Evolutionary conservation across 1,140 invertebrate species (phyloP).

Genomic region (Pogonus chalceus): DNA sequence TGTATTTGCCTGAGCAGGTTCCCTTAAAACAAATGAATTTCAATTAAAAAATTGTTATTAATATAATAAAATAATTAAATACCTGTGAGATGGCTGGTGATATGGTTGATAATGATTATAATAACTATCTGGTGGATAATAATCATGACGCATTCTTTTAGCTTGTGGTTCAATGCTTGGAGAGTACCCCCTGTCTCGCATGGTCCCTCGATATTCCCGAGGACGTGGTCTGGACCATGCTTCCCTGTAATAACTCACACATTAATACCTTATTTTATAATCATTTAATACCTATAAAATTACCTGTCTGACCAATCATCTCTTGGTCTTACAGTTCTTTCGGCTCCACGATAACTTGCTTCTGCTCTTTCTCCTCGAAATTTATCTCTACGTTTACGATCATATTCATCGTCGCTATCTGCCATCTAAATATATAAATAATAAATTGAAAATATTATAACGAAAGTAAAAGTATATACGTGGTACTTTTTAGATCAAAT

Average conservation of each 20-base stretch:
- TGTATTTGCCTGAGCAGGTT: constrained; percentile 20
- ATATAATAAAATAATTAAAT: constrained; percentile 8
- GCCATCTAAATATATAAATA: constrained; percentile 64
- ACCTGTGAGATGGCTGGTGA: constrained; percentile 35
- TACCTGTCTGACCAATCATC: constrained; percentile 70
- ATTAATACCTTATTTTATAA: background rate
- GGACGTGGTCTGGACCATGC: constrained; percentile 46
- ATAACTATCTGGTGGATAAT: constrained; percentile 40
- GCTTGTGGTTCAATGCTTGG: constrained; percentile 71
- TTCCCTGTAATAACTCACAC: constrained; percentile 35
- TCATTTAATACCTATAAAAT: constrained; percentile 8
- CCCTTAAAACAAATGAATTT: background rate
- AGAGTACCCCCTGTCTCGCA: constrained; percentile 52
- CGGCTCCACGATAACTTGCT: constrained; percentile 63
- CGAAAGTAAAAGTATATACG: constrained; percentile 1
- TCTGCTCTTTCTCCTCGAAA: constrained; percentile 77
- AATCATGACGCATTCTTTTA: constrained; percentile 70
- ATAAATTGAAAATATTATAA: background rate
- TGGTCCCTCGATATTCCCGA: constrained; percentile 53
- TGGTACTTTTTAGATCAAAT: background rate
- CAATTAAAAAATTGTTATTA: background rate
- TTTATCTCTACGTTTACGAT: constrained; percentile 77
- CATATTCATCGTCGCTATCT: constrained; percentile 86
- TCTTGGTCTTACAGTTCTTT: constrained; percentile 56
- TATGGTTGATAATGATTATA: constrained; percentile 44